Conservation (phyloP, 2,797 vertebrate genomes). For the Epinephelus malabaricus region DNA sequence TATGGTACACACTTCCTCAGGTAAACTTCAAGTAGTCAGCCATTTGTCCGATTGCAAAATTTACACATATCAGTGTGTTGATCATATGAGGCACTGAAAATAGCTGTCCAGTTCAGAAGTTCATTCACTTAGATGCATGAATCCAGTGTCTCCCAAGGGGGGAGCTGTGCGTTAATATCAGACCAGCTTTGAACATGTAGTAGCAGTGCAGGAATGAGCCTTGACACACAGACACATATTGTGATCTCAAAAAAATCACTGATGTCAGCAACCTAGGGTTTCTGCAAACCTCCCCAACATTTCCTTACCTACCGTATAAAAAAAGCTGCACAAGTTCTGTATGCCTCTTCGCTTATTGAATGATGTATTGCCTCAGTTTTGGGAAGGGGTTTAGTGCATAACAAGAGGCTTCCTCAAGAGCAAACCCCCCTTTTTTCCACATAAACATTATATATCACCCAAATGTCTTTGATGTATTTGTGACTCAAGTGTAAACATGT, state of each 20-base stretch:
- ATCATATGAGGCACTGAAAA: not conserved
- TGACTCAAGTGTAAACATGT: not conserved
- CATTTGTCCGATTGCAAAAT: not conserved
- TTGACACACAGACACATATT: too few species aligned
- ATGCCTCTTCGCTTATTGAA: not conserved
- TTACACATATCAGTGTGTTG: not conserved
- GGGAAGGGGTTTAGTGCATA: not conserved
- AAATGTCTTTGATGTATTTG: not conserved
- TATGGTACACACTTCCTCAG: constrained; percentile 65
- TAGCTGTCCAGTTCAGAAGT: not conserved
- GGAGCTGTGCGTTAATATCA: too few species aligned
- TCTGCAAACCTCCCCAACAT: too few species aligned
- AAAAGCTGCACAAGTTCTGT: not conserved
- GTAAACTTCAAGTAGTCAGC: constrained; percentile 60
- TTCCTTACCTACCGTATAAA: too few species aligned
- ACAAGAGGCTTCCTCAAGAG: too few species aligned
- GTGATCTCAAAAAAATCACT: too few species aligned
- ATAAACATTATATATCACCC: not conserved
- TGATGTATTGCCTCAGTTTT: not conserved
- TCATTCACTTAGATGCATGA: not conserved
- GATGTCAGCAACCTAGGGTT: too few species aligned
- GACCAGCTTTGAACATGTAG: not conserved
- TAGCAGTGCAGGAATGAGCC: too few species aligned
- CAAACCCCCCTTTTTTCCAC: not conserved
- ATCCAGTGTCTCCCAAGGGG: too few species aligned